Base-by-base conservation (phyloP, 2,113 vertebrate species). In the Sylvia atricapilla region DNA sequence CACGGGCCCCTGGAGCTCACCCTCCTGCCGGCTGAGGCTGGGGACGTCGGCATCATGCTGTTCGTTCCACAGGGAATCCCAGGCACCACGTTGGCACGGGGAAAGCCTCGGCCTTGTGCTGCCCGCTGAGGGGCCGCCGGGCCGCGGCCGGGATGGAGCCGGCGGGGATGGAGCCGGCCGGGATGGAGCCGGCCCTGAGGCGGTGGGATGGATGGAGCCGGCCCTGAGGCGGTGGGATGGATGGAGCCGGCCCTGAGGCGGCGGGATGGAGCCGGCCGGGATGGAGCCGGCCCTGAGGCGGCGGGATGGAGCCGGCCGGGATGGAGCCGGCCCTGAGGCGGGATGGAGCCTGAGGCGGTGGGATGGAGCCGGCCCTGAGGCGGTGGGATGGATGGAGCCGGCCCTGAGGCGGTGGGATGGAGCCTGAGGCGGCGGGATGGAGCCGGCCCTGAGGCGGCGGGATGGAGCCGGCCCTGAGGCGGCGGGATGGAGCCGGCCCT, bases 181-280 rank as follows among this genome's bases (percentile, higher is more conserved):
- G n/a, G n/a, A n/a, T n/a, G n/a, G n/a, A n/a, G 37, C 37, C 37
- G 8, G 37, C 37, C 37, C 69, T 50, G 60, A 58, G 60, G 25
- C 50, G 31, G 28, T 1, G 0, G 69, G 18, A 60, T 0, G 6
- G 62, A 0, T n/a, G n/a, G n/a, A n/a, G 37, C 37, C 37, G 8
- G 37, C 37, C 37, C 69, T 50, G 60, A 58, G 60, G 25, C 50
- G 31, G 28, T 1, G 0, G 69, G 18, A 60, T 0, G 6, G 62
- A 0, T n/a, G n/a, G n/a, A n/a, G 37, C 37, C 37, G 8, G 37
- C 37, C 37, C 69, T 50, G 60, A 58, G 60, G 25, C 50, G 31
- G 28, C 2, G 0, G 69, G 18, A 60, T 0, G 6, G 62, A 0
- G 0, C 4, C 64, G n/a, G n/a, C n/a, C n/a, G n/a, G n/a, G n/a